phyloP scores from a whole-genome alignment of 2,113 vertebrate genomes.

The Camelus dromedarius region DNA sequence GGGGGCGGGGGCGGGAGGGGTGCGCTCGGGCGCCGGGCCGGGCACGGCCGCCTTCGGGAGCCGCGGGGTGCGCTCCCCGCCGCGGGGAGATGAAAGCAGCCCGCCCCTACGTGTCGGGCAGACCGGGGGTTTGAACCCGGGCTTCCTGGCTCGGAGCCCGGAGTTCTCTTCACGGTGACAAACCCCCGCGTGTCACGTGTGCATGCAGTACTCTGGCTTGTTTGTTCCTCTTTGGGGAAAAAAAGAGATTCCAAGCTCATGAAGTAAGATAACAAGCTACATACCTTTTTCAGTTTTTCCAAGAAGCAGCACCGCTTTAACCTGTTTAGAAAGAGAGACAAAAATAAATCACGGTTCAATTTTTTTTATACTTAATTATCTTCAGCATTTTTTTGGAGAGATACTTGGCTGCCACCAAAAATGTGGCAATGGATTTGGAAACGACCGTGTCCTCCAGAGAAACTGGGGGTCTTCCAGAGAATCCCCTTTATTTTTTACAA shows the following conservation, averaged over 20 bases:
- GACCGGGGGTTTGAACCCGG: not conserved
- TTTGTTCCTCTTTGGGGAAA: slow-evolving; percentile 60
- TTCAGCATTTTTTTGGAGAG: not conserved
- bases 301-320: not conserved
- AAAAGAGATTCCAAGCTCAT: not conserved
- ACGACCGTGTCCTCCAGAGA: rapidly evolving
- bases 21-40: no score
- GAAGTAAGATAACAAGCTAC: not conserved
- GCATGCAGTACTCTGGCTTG: not conserved
- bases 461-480: not conserved
- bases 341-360: not conserved
- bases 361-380: not conserved
- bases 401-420: not conserved
- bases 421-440: rapidly evolving
- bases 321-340: not conserved
- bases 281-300: slow-evolving; percentile 67
- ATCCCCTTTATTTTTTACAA: not conserved
- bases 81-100: not conserved
- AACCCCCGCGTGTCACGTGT: not conserved
- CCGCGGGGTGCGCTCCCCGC: not conserved
- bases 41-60: not conserved
- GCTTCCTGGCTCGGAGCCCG: not conserved
- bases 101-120: not conserved
- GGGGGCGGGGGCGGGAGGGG: no score
- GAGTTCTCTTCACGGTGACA: not conserved